Percentiles rank a stretch among this genome's conserved stretches.
These are phyloP conservation scores for Bucco capensis DNA, from an alignment of 2,113 vertebrate genomes.

Conservation along the genomic window DNA sequence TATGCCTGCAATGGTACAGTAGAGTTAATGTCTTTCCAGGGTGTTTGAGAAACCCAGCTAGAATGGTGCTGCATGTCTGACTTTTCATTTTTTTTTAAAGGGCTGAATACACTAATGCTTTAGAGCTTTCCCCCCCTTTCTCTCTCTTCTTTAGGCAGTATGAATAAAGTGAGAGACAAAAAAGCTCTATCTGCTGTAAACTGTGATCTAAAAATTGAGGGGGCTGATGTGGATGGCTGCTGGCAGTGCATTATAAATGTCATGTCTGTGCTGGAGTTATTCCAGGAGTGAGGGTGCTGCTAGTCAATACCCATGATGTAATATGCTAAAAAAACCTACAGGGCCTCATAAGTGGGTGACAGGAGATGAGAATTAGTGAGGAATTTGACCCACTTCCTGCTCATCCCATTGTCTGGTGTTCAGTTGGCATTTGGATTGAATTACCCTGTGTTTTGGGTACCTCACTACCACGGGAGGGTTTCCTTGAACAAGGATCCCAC, in stretches of 20 bases:
- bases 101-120: background rate
- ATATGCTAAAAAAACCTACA: background rate
- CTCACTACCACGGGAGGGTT: background rate
- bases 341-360: background rate
- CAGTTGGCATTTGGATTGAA: background rate
- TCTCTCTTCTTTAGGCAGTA: background rate
- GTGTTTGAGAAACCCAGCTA: background rate
- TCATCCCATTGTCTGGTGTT: background rate
- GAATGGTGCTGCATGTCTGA: background rate
- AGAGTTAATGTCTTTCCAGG: background rate
- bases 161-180: conserved; percentile 56
- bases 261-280: background rate
- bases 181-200: conserved; percentile 26
- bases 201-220: conserved; percentile 39
- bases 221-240: background rate
- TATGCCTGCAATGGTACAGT: background rate
- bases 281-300: background rate
- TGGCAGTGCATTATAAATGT: conserved; percentile 10
- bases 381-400: background rate
- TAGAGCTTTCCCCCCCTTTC: no score
- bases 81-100: background rate
- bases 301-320: background rate
- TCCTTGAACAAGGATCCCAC: background rate
- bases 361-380: background rate
- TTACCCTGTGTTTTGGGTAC: background rate